Percentiles rank a stretch among this genome's conserved stretches.
Conservation (phyloP, 2,888 invertebrate genomes). For the Aelia acuminata region DNA sequence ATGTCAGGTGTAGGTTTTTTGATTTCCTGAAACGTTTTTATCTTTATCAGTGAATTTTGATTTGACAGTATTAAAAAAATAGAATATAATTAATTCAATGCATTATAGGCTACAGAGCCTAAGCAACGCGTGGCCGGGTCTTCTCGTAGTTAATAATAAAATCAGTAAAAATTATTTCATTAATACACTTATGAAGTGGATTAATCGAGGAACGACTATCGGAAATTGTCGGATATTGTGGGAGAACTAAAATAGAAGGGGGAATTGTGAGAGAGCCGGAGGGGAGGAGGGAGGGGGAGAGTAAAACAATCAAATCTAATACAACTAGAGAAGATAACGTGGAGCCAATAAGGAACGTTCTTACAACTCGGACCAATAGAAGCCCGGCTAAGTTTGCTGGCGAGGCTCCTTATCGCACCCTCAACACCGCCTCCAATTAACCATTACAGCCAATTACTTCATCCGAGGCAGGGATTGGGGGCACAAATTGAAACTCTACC, state of each 20-base stretch:
- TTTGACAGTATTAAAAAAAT: too few species aligned
- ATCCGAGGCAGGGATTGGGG: constrained; percentile 28
- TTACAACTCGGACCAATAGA: background rate
- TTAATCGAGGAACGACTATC: background rate
- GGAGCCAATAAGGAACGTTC: background rate
- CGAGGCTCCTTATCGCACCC: constrained; percentile 24
- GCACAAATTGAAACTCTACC: constrained; percentile 43
- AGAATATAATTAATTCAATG: too few species aligned
- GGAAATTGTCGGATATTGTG: constrained; percentile 18
- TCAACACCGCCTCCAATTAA: constrained; percentile 56
- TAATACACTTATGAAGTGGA: background rate
- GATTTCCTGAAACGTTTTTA: too few species aligned
- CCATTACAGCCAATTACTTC: constrained; percentile 58
- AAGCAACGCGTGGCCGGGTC: too few species aligned
- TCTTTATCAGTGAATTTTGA: too few species aligned
- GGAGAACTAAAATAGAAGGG: constrained; percentile 10
- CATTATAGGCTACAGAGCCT: too few species aligned
- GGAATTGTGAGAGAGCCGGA: background rate
- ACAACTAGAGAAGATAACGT: constrained; percentile 44
- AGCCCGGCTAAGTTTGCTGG: constrained; percentile 24
- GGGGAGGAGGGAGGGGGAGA: background rate
- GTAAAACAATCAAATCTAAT: constrained; percentile 59
- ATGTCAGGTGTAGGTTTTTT: too few species aligned
- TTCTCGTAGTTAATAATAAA: too few species aligned
- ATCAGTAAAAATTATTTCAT: too few species aligned